These are phyloP conservation scores for Petrophora chlorosata DNA, from an alignment of 2,888 invertebrate genomes.

Conservation along the genomic window DNA sequence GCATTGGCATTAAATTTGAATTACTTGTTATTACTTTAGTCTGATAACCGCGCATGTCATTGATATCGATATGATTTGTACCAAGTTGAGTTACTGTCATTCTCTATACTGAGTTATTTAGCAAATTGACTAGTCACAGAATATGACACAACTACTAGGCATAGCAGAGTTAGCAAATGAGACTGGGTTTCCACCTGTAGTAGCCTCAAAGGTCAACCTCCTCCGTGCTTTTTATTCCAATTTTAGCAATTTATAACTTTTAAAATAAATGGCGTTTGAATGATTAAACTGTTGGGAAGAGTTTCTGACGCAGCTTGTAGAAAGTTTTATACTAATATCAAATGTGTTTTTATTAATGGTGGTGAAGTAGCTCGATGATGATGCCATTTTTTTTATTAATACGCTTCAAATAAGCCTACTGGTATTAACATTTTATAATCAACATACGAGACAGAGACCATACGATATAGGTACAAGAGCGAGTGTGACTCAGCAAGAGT, in stretches of 20 bases:
- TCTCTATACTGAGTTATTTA: background rate
- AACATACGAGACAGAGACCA: too few species aligned
- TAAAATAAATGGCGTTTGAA: constrained; percentile 1
- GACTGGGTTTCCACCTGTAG: constrained; percentile 17
- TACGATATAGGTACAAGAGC: too few species aligned
- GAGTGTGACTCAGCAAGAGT: too few species aligned
- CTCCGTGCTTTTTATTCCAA: constrained; percentile 6
- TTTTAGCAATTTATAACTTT: constrained; percentile 7
- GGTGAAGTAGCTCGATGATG: too few species aligned
- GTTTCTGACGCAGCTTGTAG: background rate
- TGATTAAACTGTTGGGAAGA: background rate
- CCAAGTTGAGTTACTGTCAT: constrained; percentile 10
- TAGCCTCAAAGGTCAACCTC: constrained; percentile 18
- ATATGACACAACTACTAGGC: constrained; percentile 1
- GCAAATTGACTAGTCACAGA: constrained; percentile 12
- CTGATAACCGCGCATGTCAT: background rate
- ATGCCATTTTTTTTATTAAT: too few species aligned
- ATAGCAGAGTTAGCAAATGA: constrained; percentile 12
- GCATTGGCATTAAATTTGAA: too few species aligned
- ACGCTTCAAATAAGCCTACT: too few species aligned
- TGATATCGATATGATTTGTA: background rate
- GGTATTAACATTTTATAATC: too few species aligned
- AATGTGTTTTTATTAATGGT: too few species aligned
- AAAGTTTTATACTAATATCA: too few species aligned
- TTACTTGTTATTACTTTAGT: too few species aligned